Evolutionary conservation across 2,797 vertebrate species (phyloP).

Genomic region (Aratinga solstitialis): DNA sequence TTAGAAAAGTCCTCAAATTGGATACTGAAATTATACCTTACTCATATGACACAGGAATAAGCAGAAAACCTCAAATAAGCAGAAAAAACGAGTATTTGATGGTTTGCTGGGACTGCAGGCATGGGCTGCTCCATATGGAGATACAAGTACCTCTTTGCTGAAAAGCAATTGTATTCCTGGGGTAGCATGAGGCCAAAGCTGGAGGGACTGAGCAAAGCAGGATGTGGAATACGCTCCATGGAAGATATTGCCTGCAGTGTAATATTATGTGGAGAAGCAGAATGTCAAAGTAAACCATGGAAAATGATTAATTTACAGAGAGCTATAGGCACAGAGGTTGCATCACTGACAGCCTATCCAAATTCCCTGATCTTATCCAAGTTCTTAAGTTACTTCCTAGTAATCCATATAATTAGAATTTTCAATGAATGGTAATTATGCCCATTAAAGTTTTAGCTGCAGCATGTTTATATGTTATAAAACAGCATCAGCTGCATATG

Average conservation of each 20-base stretch:
- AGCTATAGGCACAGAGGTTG: background rate
- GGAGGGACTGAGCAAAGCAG: background rate
- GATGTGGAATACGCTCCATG: background rate
- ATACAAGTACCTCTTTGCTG: background rate
- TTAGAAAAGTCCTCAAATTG: background rate
- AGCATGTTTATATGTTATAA: conserved; percentile 8
- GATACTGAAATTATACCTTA: background rate
- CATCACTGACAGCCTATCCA: conserved; percentile 14
- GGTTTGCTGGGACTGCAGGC: background rate
- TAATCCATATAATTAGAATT: conserved; percentile 44
- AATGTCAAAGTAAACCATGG: background rate
- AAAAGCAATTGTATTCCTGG: background rate
- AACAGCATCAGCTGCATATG: background rate
- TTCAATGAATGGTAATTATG: background rate
- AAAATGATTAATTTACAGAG: conserved; percentile 16
- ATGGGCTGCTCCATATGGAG: background rate
- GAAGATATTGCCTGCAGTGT: background rate
- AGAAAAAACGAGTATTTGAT: background rate
- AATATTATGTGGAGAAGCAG: background rate
- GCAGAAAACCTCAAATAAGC: background rate
- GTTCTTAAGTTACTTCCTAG: conserved; percentile 37
- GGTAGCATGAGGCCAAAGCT: background rate
- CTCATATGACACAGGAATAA: background rate
- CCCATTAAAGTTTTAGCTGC: conserved; percentile 42
- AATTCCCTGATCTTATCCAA: conserved; percentile 24